Conservation (phyloP, 2,113 vertebrate genomes). For the Erythrocebus patas region DNA sequence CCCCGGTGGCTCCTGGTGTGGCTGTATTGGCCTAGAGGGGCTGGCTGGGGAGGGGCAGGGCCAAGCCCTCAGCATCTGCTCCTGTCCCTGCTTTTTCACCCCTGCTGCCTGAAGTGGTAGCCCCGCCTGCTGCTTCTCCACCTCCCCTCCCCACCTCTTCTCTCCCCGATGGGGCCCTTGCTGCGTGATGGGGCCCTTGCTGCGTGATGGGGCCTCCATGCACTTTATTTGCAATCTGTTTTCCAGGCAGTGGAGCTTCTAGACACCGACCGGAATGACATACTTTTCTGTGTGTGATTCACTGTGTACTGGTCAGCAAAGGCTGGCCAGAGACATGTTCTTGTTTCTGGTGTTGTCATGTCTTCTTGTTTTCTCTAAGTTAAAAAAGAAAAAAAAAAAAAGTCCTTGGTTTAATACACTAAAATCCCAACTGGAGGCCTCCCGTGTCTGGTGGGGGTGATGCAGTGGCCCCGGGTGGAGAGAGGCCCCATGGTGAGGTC, state of each 20-base stretch:
- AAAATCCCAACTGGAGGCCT: neutral
- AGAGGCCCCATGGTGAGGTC: neutral
- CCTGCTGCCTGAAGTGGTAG: neutral
- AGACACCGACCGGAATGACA: neutral
- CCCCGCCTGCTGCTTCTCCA: neutral
- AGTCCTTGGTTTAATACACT: neutral
- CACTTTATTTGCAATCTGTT: slow-evolving; percentile 55
- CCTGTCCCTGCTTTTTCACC: neutral
- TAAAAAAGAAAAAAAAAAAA: neutral
- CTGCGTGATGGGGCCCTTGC: neutral
- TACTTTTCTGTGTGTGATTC: neutral
- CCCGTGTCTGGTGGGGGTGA: neutral
- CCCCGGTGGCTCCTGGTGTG: neutral
- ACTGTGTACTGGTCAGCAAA: neutral
- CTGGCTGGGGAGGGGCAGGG: neutral
- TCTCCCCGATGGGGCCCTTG: neutral
- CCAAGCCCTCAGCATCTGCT: neutral
- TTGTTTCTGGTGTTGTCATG: neutral
- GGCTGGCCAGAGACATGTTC: neutral
- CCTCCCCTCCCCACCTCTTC: neutral
- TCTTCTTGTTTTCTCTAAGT: neutral
- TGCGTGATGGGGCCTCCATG: neutral
- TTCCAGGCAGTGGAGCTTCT: neutral
- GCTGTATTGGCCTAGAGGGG: neutral
- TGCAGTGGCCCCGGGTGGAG: neutral